Evolutionary conservation across 2,113 vertebrate genomes (phyloP), one percentile per base, ranked within the genome.

Genomic region (Atherinomorus stipes): DNA sequence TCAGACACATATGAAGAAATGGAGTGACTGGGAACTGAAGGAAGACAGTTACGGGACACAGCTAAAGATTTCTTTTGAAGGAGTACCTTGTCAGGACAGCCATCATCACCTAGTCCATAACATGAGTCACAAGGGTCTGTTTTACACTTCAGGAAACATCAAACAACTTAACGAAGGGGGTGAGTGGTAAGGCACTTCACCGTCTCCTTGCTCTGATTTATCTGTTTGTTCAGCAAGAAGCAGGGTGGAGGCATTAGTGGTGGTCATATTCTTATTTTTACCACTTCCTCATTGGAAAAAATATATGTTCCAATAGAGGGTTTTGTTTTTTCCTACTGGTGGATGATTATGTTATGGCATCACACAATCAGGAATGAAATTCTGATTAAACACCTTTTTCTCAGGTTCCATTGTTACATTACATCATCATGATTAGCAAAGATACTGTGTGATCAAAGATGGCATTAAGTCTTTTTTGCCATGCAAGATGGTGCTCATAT

Each of bases 131-230:
- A 31, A 63, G 45, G 76, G 73, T 74, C 64, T 71, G 60, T 71
- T 86, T 81, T 74, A 80, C 74, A 71, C 74, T 72, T 83, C 85
- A 86, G 80, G 83, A 60, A 11, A 65, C 79, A 74, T 80, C 75
- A 61, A 54, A 63, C 44, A 56, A 59, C 37, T 64, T 60, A 47
- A 76, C 53, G 54, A 56, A 69, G 78, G 78, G 65, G 63, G 74
- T 23, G 47, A 73, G 26, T 1, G 49, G 40, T 2, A 3, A 53
- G 61, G 53, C 73, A 53, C 68, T 74, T 80, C 49, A 66, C 52
- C 34, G 57, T 64, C 66, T 78, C 40, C 75, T 60, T 37, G 31
- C 57, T 77, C 53, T 74, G 66, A 82, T 85, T 72, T 82, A 54
- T 75, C 44, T 64, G 45, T 86, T 84, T 81, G 81, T 64, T 86